Evolutionary conservation across 2,113 vertebrate genomes (phyloP).

Genomic region (Piliocolobus tephrosceles): DNA sequence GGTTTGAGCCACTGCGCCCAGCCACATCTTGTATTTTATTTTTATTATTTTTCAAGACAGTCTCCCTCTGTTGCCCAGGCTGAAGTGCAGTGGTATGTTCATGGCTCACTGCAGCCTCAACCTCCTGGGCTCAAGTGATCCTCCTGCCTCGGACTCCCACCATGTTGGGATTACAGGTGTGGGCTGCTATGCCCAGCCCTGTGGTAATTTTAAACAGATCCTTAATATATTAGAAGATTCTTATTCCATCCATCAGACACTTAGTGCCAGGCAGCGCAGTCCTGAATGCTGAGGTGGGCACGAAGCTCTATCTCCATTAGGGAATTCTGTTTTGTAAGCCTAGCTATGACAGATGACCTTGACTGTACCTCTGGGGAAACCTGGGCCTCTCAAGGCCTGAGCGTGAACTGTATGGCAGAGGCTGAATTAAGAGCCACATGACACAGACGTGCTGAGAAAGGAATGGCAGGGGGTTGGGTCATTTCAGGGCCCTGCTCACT

Average conservation of each 20-base stretch:
- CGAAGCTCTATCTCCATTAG: not conserved
- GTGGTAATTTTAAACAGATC: not conserved
- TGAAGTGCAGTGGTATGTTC: too few relatives aligned
- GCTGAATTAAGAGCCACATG: slow-evolving; percentile 55
- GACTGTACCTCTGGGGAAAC: not conserved
- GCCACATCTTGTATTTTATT: too few relatives aligned
- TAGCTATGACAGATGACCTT: slow-evolving; percentile 2
- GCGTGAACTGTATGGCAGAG: slow-evolving; percentile 29
- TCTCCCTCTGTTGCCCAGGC: too few relatives aligned
- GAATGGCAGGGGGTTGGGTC: slow-evolving; percentile 34
- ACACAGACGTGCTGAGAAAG: not conserved
- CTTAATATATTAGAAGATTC: not conserved
- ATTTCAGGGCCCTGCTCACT: slow-evolving; percentile 19
- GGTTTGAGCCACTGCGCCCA: too few relatives aligned
- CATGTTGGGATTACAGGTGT: too few relatives aligned
- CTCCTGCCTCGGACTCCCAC: too few relatives aligned
- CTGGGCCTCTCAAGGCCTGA: not conserved
- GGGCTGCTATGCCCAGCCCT: too few relatives aligned
- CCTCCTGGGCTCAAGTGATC: too few relatives aligned
- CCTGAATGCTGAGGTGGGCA: not conserved
- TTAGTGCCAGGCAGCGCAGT: not conserved
- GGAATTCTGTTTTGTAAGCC: not conserved
- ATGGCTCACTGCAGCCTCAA: too few relatives aligned
- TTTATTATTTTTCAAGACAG: too few relatives aligned
- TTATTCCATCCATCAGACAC: not conserved